A percentile compares a stretch with the other conserved stretches of the same genome.
Evolutionary conservation across 1,140 invertebrate species (phyloP).

Genomic region (Pissodes strobi): DNA sequence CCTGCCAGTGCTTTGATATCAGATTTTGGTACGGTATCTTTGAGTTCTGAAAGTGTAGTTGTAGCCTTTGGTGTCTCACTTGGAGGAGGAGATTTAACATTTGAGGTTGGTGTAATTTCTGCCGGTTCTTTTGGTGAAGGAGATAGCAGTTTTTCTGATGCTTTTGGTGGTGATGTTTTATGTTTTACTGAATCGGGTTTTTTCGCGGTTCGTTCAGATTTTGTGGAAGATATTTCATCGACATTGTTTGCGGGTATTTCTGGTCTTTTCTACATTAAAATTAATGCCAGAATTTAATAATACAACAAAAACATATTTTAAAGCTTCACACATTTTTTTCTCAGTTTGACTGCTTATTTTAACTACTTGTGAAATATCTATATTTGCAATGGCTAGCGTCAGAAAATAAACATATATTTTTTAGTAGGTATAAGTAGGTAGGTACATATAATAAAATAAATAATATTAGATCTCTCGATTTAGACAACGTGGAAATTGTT

Average conservation of each 20-base stretch:
- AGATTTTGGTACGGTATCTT: constrained; percentile 29
- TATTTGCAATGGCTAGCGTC: too few relatives aligned
- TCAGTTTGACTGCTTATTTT: too few relatives aligned
- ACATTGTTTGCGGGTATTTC: constrained; percentile 58
- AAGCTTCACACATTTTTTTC: too few relatives aligned
- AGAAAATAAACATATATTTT: too few relatives aligned
- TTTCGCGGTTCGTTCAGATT: constrained; percentile 49
- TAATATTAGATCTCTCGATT: too few relatives aligned
- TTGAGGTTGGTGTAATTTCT: constrained; percentile 51
- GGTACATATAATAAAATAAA: too few relatives aligned
- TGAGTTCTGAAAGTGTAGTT: too few relatives aligned
- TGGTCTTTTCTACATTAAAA: constrained; percentile 52
- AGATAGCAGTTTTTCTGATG: constrained; percentile 21
- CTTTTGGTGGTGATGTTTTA: constrained; percentile 40
- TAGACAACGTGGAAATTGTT: too few relatives aligned
- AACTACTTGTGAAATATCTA: too few relatives aligned
- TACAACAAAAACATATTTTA: too few relatives aligned
- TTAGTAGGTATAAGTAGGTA: too few relatives aligned
- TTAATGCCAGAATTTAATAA: too few relatives aligned
- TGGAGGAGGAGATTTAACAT: constrained; percentile 26
- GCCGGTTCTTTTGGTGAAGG: constrained; percentile 39
- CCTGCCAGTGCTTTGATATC: constrained; percentile 42
- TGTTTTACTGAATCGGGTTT: constrained; percentile 55
- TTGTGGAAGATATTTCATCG: constrained; percentile 51
- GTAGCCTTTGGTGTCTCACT: constrained; percentile 51